phyloP scores from a whole-genome alignment of 1,140 invertebrate species.

The Brachionus calyciflorus region DNA sequence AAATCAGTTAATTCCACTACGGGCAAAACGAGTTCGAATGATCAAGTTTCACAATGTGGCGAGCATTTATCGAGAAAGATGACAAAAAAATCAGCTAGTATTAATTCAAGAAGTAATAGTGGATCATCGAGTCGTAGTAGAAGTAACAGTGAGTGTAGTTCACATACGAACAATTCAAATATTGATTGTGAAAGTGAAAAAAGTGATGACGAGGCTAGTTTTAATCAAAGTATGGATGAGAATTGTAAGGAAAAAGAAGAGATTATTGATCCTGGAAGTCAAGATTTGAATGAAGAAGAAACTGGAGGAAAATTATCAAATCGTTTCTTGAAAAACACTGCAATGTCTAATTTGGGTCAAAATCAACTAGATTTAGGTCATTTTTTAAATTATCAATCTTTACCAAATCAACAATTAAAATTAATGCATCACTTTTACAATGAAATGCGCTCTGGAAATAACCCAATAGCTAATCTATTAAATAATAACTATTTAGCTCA shows the following conservation, averaged over 20 bases:
- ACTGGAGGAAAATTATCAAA: not conserved
- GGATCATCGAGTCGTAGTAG: not conserved
- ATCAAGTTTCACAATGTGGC: conserved; percentile 15
- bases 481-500: conserved; percentile 8
- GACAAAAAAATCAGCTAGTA: conserved; percentile 11
- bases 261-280: not conserved
- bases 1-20: conserved; percentile 46
- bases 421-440: conserved; percentile 13
- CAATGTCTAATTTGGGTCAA: not conserved
- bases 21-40: conserved; percentile 14
- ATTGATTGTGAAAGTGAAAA: conserved; percentile 23
- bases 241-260: conserved; percentile 12
- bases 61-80: conserved; percentile 36
- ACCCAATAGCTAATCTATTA: not conserved
- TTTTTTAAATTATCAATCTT: not conserved
- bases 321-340: not conserved
- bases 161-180: not conserved
- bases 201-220: not conserved
- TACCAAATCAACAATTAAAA: not conserved
- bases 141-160: not conserved
- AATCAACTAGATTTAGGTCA: not conserved
- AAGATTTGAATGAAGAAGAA: not conserved
- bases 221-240: conserved; percentile 7
- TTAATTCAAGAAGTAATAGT: conserved; percentile 32
- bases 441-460: conserved; percentile 22